phyloP scores from a whole-genome alignment of 2,888 invertebrate species.

The Pseudococcus longispinus region DNA sequence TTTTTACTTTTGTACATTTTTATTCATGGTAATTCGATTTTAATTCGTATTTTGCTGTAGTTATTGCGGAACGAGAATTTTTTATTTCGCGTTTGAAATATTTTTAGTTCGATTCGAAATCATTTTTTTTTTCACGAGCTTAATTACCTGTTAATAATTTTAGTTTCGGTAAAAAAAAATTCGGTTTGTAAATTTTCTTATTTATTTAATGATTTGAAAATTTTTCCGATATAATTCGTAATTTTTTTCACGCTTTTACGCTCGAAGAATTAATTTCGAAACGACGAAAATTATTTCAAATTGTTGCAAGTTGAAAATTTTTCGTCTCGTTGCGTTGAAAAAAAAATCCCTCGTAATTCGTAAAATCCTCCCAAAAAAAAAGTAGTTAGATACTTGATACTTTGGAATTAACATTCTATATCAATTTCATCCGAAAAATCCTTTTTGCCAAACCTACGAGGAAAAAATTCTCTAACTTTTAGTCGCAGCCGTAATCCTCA shows the following conservation, averaged over 20 bases:
- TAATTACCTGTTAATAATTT: background rate
- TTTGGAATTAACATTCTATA: background rate
- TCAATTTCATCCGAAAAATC: background rate
- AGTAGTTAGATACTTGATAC: background rate
- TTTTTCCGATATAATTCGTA: too few relatives aligned
- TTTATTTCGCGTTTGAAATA: background rate
- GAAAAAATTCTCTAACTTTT: background rate
- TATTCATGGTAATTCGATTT: background rate
- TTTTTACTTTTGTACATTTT: background rate
- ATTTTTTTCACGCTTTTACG: background rate
- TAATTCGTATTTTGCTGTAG: background rate
- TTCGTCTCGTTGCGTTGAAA: background rate
- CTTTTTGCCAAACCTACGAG: background rate
- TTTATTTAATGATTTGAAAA: background rate
- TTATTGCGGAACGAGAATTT: background rate
- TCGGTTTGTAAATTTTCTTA: background rate
- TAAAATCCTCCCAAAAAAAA: background rate
- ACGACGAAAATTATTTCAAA: background rate
- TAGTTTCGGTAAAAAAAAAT: background rate
- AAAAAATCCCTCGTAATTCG: background rate
- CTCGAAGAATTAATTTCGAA: background rate
- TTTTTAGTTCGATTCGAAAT: background rate
- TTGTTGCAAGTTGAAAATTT: background rate
- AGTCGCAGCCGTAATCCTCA: background rate
- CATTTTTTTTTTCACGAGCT: background rate